A percentile compares a stretch with the other conserved stretches of the same genome.
Conservation (phyloP, 2,797 vertebrate species). For the Ciconia nigra region DNA sequence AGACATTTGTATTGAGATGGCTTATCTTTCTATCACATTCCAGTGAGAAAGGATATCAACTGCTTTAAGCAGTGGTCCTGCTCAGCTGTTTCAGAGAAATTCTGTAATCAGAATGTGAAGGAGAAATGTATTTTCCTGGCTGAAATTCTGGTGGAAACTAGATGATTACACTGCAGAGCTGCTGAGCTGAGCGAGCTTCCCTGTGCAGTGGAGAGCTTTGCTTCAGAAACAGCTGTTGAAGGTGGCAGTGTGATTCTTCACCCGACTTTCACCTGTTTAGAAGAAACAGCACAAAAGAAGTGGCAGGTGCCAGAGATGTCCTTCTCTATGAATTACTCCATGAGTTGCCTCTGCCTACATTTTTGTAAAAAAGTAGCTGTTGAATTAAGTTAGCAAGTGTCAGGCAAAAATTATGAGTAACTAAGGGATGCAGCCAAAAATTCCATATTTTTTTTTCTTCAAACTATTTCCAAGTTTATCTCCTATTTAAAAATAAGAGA, state of each 20-base stretch:
- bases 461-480: background rate
- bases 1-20: background rate
- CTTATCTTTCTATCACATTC: background rate
- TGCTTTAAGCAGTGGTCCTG: background rate
- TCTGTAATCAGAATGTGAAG: background rate
- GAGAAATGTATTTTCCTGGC: background rate
- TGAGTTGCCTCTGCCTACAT: background rate
- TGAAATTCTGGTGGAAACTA: background rate
- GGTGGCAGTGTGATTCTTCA: background rate
- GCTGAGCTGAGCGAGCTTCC: background rate
- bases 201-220: background rate
- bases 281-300: background rate
- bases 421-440: background rate
- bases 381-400: background rate
- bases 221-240: background rate
- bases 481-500: background rate
- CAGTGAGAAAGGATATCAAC: background rate
- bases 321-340: background rate
- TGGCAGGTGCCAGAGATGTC: background rate
- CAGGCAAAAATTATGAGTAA: background rate
- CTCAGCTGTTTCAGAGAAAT: background rate
- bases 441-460: background rate
- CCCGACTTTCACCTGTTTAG: background rate
- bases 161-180: background rate
- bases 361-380: background rate